phyloP scores from a whole-genome alignment of 2,113 vertebrate species.

The Cochlearius cochlearius region DNA sequence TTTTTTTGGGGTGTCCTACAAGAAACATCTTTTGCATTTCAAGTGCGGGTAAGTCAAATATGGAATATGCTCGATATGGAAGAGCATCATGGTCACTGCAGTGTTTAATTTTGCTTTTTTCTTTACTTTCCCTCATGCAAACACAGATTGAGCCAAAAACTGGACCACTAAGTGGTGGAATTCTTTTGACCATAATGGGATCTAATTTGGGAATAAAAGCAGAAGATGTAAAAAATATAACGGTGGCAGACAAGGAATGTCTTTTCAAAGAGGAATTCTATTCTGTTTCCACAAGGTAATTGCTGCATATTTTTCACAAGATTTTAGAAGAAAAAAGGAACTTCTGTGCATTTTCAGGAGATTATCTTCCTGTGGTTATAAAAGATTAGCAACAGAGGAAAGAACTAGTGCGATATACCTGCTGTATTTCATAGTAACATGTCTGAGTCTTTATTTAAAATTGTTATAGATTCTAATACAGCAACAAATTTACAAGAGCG shows the following conservation, averaged over 20 bases:
- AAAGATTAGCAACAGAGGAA: neutral
- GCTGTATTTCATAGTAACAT: neutral
- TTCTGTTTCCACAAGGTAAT: slow-evolving; percentile 91
- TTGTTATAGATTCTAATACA: neutral
- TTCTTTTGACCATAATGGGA: slow-evolving; percentile 88
- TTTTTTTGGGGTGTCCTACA: neutral
- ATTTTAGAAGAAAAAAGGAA: neutral
- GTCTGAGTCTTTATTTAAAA: neutral
- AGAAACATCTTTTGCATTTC: neutral
- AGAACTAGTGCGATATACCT: neutral
- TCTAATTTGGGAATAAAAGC: slow-evolving; percentile 90
- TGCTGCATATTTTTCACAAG: slow-evolving; percentile 5
- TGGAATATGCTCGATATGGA: too few species aligned
- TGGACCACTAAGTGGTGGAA: slow-evolving; percentile 85
- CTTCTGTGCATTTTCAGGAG: neutral
- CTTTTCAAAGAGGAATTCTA: slow-evolving; percentile 82
- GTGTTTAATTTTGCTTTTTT: neutral
- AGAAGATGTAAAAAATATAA: slow-evolving; percentile 83
- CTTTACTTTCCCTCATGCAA: neutral
- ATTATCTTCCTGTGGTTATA: neutral
- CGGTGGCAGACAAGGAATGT: slow-evolving; percentile 81
- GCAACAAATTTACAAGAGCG: neutral
- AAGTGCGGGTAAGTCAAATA: neutral
- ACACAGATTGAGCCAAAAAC: slow-evolving; percentile 87
- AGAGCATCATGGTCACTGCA: neutral